A percentile compares a stretch with the other conserved stretches of the same genome.
phyloP scores from a whole-genome alignment of 2,888 invertebrate genomes.

The Campoplex capitator region DNA sequence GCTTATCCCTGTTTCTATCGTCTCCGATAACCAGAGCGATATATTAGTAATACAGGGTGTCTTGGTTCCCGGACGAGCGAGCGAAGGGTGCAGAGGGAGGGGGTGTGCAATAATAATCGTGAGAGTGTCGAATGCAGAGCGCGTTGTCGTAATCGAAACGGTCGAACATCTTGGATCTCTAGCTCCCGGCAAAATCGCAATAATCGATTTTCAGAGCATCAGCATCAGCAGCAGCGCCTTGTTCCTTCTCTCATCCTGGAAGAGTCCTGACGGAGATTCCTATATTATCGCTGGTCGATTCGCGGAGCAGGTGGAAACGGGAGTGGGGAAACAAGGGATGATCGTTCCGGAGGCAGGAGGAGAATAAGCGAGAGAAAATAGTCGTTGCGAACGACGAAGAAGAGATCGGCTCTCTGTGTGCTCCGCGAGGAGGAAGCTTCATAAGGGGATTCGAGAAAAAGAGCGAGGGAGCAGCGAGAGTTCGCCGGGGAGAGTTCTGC shows the following conservation, averaged over 20 bases:
- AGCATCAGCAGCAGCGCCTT: no score
- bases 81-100: not conserved
- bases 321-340: conserved; percentile 43
- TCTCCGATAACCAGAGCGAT: conserved; percentile 32
- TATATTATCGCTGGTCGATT: conserved; percentile 23
- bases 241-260: not conserved
- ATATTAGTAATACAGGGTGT: conserved; percentile 7
- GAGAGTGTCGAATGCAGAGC: not conserved
- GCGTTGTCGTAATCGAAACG: conserved; percentile 12
- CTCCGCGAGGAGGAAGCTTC: not conserved
- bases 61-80: not conserved
- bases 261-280: not conserved
- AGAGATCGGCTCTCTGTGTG: not conserved
- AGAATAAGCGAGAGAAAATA: not conserved
- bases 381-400: not conserved
- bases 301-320: not conserved
- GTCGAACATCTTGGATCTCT: conserved; percentile 8
- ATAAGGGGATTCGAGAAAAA: not conserved
- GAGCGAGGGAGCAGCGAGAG: conserved; percentile 12
- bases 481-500: conserved; percentile 52
- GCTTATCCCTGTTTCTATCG: conserved; percentile 46
- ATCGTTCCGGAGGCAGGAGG: conserved; percentile 2
- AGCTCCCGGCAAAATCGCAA: conserved; percentile 24
- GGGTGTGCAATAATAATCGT: conserved; percentile 14
- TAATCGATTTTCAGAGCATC: conserved; percentile 41